These are phyloP conservation scores for Axea sp. DNA, from an alignment of 2,888 invertebrate genomes.

Conservation along the genomic window DNA sequence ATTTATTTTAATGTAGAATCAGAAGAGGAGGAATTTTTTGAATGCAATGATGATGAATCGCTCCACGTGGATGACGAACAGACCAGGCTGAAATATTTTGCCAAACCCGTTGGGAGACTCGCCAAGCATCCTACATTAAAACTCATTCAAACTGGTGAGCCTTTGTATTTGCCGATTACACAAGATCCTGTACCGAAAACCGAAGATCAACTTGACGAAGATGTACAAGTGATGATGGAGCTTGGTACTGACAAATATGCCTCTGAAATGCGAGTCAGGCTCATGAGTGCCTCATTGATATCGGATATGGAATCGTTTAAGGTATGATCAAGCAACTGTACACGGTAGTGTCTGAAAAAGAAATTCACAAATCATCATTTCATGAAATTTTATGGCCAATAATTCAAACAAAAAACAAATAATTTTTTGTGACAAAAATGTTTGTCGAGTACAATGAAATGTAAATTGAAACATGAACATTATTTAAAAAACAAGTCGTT, in stretches of 20 bases:
- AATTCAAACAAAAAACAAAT: neutral
- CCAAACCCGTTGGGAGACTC: conserved; percentile 86
- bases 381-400: neutral
- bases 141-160: conserved; percentile 85
- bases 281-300: conserved; percentile 96
- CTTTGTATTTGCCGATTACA: conserved; percentile 89
- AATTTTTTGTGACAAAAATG: neutral
- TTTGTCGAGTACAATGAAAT: neutral
- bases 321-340: conserved; percentile 78
- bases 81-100: conserved; percentile 77
- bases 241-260: conserved; percentile 92
- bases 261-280: conserved; percentile 91
- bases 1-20: conserved; percentile 73
- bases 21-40: conserved; percentile 91
- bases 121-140: conserved; percentile 85
- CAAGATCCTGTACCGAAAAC: conserved; percentile 98
- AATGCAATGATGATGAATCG: conserved; percentile 83
- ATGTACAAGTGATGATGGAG: conserved; percentile 93
- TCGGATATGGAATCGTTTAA: conserved; percentile 99
- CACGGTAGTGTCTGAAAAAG: conserved; percentile 2
- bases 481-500: too few species aligned
- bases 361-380: neutral
- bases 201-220: conserved; percentile 97
- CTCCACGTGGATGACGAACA: conserved; percentile 50
- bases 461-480: too few species aligned